Percentiles rank a stretch among this genome's conserved stretches.
Evolutionary conservation across 2,113 vertebrate genomes (phyloP).

Genomic region (Pipra filicauda): DNA sequence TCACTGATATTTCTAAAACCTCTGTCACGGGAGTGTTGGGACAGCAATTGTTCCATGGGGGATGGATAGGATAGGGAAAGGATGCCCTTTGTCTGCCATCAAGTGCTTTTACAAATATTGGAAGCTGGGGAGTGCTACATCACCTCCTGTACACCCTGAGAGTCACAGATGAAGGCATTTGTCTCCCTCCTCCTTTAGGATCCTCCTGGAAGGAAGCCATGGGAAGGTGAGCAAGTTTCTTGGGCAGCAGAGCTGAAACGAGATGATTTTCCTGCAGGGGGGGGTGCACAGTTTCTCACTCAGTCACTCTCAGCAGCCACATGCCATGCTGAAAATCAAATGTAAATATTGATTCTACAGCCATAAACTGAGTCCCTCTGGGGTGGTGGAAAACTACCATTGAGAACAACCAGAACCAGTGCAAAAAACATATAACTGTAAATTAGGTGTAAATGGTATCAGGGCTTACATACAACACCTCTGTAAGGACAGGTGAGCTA

Average conservation of each 20-base stretch:
- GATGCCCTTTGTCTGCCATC: not conserved
- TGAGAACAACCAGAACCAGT: not conserved
- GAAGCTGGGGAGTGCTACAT: not conserved
- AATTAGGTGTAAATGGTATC: not conserved
- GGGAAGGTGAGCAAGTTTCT: not conserved
- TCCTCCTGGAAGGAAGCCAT: not conserved
- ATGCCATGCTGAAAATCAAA: not conserved
- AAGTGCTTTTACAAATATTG: not conserved
- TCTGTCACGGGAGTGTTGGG: not conserved
- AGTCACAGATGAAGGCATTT: not conserved
- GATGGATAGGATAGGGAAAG: not conserved
- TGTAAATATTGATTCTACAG: not conserved
- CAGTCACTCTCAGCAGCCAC: not conserved
- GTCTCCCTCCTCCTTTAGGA: not conserved
- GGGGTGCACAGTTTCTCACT: not conserved
- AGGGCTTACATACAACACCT: not conserved
- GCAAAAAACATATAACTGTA: not conserved
- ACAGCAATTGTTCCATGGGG: not conserved
- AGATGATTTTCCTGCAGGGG: not conserved
- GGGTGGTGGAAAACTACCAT: not conserved
- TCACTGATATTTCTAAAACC: not conserved
- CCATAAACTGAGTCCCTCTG: not conserved
- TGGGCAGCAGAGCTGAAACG: not conserved
- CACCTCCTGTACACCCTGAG: not conserved
- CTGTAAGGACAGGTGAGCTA: fast-evolving